These are phyloP conservation scores for Zaprionus tsacasi DNA, from an alignment of 1,140 invertebrate species.

Conservation along the genomic window DNA sequence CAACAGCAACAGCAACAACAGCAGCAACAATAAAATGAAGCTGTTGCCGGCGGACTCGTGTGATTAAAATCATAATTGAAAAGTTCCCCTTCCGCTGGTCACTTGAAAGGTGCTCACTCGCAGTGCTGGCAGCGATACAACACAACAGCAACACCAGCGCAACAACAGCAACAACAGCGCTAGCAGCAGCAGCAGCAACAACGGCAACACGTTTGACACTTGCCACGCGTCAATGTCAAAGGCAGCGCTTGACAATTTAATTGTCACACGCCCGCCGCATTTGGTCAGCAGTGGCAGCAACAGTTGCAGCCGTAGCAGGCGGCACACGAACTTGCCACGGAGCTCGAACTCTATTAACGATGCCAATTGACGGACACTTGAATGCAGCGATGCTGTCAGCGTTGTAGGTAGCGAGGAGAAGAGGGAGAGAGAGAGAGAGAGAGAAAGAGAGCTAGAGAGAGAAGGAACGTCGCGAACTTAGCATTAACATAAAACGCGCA, in stretches of 20 bases:
- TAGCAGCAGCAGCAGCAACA: conserved; percentile 23
- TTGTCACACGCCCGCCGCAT: conserved; percentile 81
- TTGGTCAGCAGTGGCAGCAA: conserved; percentile 52
- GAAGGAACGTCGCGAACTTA: conserved; percentile 24
- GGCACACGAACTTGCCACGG: conserved; percentile 55
- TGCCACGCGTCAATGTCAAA: conserved; percentile 74
- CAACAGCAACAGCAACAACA: background rate
- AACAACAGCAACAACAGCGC: background rate
- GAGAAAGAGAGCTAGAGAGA: background rate
- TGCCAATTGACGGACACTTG: conserved; percentile 80
- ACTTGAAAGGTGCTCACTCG: conserved; percentile 8
- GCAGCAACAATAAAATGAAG: conserved; percentile 32
- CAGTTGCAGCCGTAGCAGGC: background rate
- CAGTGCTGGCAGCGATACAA: conserved; percentile 1
- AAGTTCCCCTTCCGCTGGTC: conserved; percentile 30
- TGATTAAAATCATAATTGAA: conserved; percentile 80
- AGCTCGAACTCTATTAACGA: conserved; percentile 78
- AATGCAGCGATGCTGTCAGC: conserved; percentile 70
- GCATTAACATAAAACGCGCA: conserved; percentile 74
- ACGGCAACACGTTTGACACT: conserved; percentile 53
- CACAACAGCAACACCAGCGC: conserved; percentile 17
- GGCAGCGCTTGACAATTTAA: conserved; percentile 78
- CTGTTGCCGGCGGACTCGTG: conserved; percentile 23
- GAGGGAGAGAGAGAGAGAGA: background rate
- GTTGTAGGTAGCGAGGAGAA: conserved; percentile 1